Percentiles rank a stretch among this genome's conserved stretches.
phyloP scores from a whole-genome alignment of 2,888 invertebrate species.

The Apotomis turbidana region DNA sequence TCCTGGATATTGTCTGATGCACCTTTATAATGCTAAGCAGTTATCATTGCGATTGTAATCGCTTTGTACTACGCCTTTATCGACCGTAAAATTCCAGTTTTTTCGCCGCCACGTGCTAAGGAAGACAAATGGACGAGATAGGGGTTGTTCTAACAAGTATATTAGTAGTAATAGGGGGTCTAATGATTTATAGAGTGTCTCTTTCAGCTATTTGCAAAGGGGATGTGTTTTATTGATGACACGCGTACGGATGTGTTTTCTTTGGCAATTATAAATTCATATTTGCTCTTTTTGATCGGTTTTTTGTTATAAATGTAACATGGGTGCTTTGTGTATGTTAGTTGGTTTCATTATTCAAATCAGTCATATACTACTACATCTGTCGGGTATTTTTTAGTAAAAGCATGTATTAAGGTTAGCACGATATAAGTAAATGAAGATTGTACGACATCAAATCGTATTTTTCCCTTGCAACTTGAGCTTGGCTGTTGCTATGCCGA shows the following conservation, averaged over 20 bases:
- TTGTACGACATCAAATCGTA: neutral
- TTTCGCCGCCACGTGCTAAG: conserved; percentile 66
- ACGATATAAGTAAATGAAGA: neutral
- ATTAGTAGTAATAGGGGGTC: conserved; percentile 78
- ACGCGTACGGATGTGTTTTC: conserved; percentile 62
- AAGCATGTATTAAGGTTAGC: neutral
- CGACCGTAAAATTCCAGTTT: conserved; percentile 73
- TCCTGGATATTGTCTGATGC: conserved; percentile 72
- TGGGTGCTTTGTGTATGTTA: too few relatives aligned
- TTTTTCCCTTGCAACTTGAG: conserved; percentile 7
- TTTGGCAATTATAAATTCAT: conserved; percentile 60
- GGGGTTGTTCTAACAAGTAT: conserved; percentile 83
- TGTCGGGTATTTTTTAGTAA: neutral
- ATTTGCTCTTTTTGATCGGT: conserved; percentile 31
- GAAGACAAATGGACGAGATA: conserved; percentile 75
- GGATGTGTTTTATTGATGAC: conserved; percentile 77
- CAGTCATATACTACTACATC: too few relatives aligned
- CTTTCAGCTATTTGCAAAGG: conserved; percentile 74
- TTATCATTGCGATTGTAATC: conserved; percentile 69
- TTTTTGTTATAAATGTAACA: too few relatives aligned
- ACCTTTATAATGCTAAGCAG: conserved; percentile 78
- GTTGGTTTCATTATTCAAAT: too few relatives aligned
- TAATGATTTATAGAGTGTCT: conserved; percentile 81
- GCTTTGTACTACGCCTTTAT: conserved; percentile 58
- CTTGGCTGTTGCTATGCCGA: conserved; percentile 42